Evolutionary conservation across 2,797 vertebrate species (phyloP).

Genomic region (Mormyrus proboscirostris): DNA sequence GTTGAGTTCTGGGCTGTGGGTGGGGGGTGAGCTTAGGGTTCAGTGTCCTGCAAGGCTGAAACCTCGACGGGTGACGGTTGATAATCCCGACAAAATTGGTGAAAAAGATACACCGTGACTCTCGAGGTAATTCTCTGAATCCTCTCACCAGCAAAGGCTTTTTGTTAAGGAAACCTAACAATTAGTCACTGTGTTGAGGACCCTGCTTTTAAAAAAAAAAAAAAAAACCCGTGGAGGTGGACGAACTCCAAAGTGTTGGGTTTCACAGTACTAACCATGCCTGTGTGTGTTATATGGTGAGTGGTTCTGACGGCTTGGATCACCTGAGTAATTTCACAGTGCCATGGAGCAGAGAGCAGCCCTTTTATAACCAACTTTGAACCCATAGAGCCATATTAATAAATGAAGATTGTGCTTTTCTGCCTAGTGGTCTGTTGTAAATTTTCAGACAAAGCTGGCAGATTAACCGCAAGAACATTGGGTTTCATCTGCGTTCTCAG

Average conservation of each 20-base stretch:
- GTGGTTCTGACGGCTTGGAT: background rate
- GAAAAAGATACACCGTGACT: background rate
- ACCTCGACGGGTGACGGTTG: background rate
- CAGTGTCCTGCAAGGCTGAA: background rate
- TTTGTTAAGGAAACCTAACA: background rate
- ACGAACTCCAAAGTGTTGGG: background rate
- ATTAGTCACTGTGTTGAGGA: background rate
- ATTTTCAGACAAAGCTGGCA: constrained; percentile 8
- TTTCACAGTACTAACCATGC: background rate
- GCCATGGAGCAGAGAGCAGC: background rate
- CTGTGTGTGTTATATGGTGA: constrained; percentile 1
- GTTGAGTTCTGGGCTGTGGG: background rate
- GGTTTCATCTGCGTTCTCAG: background rate
- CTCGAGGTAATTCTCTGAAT: background rate
- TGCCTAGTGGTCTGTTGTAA: constrained; percentile 15
- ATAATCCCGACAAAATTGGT: background rate
- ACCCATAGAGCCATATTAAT: background rate
- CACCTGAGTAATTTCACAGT: background rate
- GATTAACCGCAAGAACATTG: constrained; percentile 6
- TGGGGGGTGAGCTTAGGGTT: background rate
- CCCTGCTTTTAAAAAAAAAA: background rate
- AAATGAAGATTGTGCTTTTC: constrained; percentile 6
- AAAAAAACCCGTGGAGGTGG: background rate
- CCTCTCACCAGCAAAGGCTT: background rate
- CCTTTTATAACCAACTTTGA: background rate